A percentile compares a stretch with the other conserved stretches of the same genome.
phyloP scores from a whole-genome alignment of 2,113 vertebrate genomes.

The Platanista minor region DNA sequence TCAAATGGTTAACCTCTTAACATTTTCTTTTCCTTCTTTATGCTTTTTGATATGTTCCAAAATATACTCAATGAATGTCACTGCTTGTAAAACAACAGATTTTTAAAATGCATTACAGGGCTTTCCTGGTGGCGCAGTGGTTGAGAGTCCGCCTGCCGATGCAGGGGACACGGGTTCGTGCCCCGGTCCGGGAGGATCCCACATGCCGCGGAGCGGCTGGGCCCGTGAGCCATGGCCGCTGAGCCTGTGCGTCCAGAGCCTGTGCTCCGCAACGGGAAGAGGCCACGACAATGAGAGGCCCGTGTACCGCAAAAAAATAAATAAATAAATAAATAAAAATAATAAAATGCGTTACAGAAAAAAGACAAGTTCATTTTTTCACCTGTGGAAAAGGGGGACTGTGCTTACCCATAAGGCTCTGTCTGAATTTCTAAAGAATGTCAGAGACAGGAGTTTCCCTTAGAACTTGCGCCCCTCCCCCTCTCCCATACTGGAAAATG shows the following conservation, averaged over 20 bases:
- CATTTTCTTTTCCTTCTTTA: background rate
- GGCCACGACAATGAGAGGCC: no score
- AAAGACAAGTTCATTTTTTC: background rate
- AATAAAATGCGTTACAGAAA: background rate
- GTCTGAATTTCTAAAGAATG: background rate
- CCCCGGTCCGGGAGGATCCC: no score
- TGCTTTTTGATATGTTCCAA: background rate
- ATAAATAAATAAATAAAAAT: no score
- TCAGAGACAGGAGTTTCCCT: background rate
- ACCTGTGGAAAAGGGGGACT: background rate
- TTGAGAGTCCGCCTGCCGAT: no score
- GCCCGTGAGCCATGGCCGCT: no score
- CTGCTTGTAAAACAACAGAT: background rate
- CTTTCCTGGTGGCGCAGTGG: no score
- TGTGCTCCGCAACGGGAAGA: no score
- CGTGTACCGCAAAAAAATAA: no score
- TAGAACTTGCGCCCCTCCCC: background rate
- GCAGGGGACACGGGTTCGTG: no score
- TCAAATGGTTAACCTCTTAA: background rate
- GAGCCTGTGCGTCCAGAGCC: no score
- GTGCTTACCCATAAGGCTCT: background rate
- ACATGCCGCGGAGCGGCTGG: no score
- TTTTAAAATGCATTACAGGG: background rate
- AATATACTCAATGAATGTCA: background rate
- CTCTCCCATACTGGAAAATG: no score